These are phyloP conservation scores for Diabrotica balteata DNA, from an alignment of 2,888 invertebrate species.

Conservation along the genomic window DNA sequence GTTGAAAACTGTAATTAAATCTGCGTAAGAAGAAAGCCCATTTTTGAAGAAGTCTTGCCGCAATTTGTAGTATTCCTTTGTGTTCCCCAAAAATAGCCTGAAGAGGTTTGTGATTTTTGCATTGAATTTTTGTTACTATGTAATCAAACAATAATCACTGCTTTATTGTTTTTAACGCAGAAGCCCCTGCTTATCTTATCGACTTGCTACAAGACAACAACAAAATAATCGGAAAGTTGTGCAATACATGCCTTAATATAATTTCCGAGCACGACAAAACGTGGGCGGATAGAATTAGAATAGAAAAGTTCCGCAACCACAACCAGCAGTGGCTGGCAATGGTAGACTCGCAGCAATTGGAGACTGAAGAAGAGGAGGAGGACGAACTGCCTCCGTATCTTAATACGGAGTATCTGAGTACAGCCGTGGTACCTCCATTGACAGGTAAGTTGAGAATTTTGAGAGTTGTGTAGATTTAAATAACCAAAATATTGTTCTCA, in stretches of 20 bases:
- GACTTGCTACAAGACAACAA: slow-evolving; percentile 98
- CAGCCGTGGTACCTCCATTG: slow-evolving; percentile 57
- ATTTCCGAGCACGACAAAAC: slow-evolving; percentile 90
- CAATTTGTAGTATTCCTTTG: too few relatives aligned
- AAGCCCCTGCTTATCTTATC: slow-evolving; percentile 94
- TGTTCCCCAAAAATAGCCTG: too few relatives aligned
- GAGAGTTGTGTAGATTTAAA: too few relatives aligned
- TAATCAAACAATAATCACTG: too few relatives aligned
- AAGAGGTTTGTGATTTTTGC: too few relatives aligned
- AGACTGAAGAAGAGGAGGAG: slow-evolving; percentile 65
- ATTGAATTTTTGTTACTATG: too few relatives aligned
- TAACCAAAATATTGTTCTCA: too few relatives aligned
- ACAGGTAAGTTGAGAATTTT: slow-evolving; percentile 43
- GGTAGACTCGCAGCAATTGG: slow-evolving; percentile 76
- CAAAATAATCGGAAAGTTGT: slow-evolving; percentile 89
- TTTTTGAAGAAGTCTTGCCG: too few relatives aligned
- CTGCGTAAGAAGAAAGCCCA: too few relatives aligned
- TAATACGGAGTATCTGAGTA: slow-evolving; percentile 69
- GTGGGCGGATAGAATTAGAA: slow-evolving; percentile 93
- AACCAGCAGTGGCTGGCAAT: slow-evolving; percentile 98
- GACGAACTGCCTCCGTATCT: slow-evolving; percentile 78
- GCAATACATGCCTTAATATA: slow-evolving; percentile 93
- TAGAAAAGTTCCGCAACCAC: slow-evolving; percentile 96
- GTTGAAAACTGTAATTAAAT: too few relatives aligned
- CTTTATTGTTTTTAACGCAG: slow-evolving; percentile 60